Evolutionary conservation across 2,797 vertebrate species (phyloP).

Genomic region (Darevskia mixta): DNA sequence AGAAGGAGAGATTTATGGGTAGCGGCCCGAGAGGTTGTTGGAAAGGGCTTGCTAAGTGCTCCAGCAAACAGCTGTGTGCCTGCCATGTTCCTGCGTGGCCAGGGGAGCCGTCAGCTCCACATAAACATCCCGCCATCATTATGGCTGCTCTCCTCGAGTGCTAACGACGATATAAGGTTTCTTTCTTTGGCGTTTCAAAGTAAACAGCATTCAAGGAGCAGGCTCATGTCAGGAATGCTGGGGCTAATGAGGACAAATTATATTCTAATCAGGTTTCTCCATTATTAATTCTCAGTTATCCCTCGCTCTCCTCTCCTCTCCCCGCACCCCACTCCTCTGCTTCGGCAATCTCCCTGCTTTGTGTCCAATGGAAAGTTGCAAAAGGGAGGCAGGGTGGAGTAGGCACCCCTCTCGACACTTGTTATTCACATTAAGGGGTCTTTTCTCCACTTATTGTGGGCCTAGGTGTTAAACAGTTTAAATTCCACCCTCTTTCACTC

Average conservation of each 20-base stretch:
- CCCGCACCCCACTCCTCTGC: conserved; percentile 40
- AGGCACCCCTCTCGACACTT: conserved; percentile 67
- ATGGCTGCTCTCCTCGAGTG: conserved; percentile 69
- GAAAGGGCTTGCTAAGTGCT: conserved; percentile 84
- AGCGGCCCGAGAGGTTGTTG: conserved; percentile 83
- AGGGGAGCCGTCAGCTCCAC: conserved; percentile 65
- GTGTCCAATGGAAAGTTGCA: conserved; percentile 76
- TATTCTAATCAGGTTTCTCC: conserved; percentile 81
- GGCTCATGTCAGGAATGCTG: conserved; percentile 77
- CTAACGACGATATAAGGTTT: conserved; percentile 77
- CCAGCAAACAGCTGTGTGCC: conserved; percentile 74
- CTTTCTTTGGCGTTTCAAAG: conserved; percentile 76
- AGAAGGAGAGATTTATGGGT: conserved; percentile 90
- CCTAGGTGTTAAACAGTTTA: conserved; percentile 75
- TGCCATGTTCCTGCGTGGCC: conserved; percentile 70
- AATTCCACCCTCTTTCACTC: conserved; percentile 53
- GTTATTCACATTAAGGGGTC: conserved; percentile 77
- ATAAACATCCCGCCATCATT: conserved; percentile 68
- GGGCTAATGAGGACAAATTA: conserved; percentile 81
- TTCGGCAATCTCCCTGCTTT: conserved; percentile 61
- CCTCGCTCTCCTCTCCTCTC: conserved; percentile 57
- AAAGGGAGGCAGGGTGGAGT: conserved; percentile 75
- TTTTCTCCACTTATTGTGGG: conserved; percentile 69
- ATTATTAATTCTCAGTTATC: conserved; percentile 79
- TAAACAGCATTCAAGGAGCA: conserved; percentile 74